These are phyloP conservation scores for Aphyosemion australe DNA, from an alignment of 2,113 vertebrate genomes.

Conservation along the genomic window DNA sequence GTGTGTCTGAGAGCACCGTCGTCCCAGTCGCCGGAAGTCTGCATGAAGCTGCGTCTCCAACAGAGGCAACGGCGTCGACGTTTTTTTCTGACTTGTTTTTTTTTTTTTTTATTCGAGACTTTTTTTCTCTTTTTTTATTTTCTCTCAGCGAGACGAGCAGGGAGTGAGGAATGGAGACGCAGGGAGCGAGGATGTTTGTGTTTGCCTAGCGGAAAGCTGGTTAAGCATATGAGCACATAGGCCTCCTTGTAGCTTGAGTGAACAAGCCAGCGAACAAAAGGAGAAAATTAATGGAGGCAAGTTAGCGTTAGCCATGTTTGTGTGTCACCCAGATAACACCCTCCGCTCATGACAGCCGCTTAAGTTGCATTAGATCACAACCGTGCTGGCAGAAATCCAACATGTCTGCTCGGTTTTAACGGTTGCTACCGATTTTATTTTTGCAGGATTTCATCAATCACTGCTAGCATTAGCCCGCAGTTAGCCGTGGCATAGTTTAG, in stretches of 20 bases:
- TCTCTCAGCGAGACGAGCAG: constrained; percentile 72
- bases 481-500: constrained; percentile 39
- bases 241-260: constrained; percentile 65
- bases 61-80: constrained; percentile 73
- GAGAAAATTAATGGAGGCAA: constrained; percentile 77
- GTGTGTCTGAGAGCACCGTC: constrained; percentile 70
- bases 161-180: constrained; percentile 68
- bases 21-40: constrained; percentile 83
- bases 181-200: constrained; percentile 49
- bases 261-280: constrained; percentile 71
- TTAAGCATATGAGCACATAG: constrained; percentile 39
- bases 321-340: constrained; percentile 16
- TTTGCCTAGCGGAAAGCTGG: constrained; percentile 57
- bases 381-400: background rate
- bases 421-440: background rate
- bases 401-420: background rate
- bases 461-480: constrained; percentile 43
- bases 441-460: constrained; percentile 12
- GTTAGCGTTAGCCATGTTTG: constrained; percentile 63
- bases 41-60: constrained; percentile 79
- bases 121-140: constrained; percentile 77
- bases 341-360: constrained; percentile 10
- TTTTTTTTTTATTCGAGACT: constrained; percentile 62
- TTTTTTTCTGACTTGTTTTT: constrained; percentile 65
- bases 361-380: background rate